Evolutionary conservation across 2,888 invertebrate species (phyloP).

Genomic region (Lutraria lutraria): DNA sequence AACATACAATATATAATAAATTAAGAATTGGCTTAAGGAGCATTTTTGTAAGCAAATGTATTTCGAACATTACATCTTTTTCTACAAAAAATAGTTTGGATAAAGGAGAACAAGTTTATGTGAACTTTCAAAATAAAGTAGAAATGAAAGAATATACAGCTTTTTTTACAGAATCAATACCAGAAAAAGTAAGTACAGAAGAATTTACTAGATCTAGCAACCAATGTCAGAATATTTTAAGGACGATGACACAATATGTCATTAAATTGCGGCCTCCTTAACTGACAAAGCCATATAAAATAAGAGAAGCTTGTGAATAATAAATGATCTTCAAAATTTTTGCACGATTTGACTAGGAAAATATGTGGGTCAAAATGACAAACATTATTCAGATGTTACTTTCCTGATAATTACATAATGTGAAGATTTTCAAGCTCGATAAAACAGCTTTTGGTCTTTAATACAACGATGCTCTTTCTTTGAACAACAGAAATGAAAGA

Average conservation of each 20-base stretch:
- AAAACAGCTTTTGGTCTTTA: slow-evolving; percentile 25
- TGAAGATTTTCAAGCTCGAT: slow-evolving; percentile 34
- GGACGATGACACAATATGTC: background rate
- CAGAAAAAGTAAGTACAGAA: background rate
- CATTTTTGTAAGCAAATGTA: no score
- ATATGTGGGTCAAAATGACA: background rate
- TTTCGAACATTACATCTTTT: no score
- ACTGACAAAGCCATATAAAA: background rate
- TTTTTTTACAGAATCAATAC: no score
- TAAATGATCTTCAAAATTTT: slow-evolving; percentile 3
- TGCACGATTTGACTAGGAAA: background rate
- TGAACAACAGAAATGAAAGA: background rate
- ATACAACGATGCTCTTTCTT: background rate
- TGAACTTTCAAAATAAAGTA: no score
- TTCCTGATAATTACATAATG: slow-evolving; percentile 27
- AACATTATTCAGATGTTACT: background rate
- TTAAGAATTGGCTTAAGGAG: no score
- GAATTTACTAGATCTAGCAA: background rate
- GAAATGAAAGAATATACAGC: no score
- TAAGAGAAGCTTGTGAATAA: background rate
- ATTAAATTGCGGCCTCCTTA: background rate
- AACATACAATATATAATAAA: no score
- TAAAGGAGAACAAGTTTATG: no score
- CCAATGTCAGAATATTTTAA: background rate
- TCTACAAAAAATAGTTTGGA: no score